phyloP scores from a whole-genome alignment of 2,888 invertebrate genomes.

The Perizoma flavofasciatum region DNA sequence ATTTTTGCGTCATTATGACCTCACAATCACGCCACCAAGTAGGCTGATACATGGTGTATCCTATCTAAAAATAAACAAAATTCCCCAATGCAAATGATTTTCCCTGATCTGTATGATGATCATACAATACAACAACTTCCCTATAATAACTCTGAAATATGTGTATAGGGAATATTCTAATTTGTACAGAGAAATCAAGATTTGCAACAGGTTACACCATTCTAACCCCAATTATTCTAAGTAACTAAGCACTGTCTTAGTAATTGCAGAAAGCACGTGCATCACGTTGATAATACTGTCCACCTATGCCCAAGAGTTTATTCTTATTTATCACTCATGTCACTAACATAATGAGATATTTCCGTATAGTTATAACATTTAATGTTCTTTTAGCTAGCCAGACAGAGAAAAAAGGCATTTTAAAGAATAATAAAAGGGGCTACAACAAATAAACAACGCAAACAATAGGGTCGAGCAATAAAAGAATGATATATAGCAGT shows the following conservation, averaged over 20 bases:
- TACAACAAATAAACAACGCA: conserved; percentile 58
- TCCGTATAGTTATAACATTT: background rate
- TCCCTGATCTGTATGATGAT: background rate
- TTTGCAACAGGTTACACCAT: background rate
- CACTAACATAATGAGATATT: background rate
- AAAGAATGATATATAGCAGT: conserved; percentile 75
- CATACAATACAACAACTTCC: background rate
- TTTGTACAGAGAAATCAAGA: too few relatives aligned
- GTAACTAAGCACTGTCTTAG: background rate
- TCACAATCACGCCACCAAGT: conserved; percentile 40
- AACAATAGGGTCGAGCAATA: conserved; percentile 65
- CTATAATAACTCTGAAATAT: too few relatives aligned
- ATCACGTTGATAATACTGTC: conserved; percentile 13
- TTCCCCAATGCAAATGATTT: background rate
- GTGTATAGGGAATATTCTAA: too few relatives aligned
- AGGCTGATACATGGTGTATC: conserved; percentile 6
- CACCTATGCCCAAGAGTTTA: background rate
- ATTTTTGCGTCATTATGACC: conserved; percentile 35
- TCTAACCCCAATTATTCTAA: background rate
- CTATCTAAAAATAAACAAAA: background rate
- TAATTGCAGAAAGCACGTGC: conserved; percentile 14
- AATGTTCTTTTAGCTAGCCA: conserved; percentile 4
- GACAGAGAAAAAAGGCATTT: conserved; percentile 49
- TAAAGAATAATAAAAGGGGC: conserved; percentile 53
- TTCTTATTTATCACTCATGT: background rate